Percentiles rank a stretch among this genome's conserved stretches.
Evolutionary conservation across 2,888 invertebrate genomes (phyloP).

Genomic region (Amaurobius ferox): DNA sequence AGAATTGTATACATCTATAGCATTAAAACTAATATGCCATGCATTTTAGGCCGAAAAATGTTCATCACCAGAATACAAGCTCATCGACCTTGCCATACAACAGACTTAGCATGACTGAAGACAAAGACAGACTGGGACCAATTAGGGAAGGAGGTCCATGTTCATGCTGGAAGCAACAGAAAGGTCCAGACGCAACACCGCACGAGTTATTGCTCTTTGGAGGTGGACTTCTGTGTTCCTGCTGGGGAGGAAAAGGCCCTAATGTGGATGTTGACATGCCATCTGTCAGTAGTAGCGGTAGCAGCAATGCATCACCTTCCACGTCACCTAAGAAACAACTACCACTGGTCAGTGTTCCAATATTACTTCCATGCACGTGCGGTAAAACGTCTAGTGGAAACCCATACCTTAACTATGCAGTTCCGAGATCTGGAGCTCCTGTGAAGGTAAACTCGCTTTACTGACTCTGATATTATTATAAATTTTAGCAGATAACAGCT

Average conservation of each 20-base stretch:
- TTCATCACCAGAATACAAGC: constrained; percentile 55
- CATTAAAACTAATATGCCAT: no score
- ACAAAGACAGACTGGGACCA: constrained; percentile 55
- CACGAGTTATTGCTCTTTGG: constrained; percentile 56
- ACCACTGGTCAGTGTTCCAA: constrained; percentile 56
- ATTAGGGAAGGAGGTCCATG: constrained; percentile 54
- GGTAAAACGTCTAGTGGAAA: constrained; percentile 39
- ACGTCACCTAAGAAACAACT: constrained; percentile 67
- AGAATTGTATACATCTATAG: no score
- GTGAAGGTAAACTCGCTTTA: constrained; percentile 39
- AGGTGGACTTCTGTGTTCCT: constrained; percentile 51
- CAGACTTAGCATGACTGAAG: constrained; percentile 55
- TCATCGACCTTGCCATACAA: constrained; percentile 38
- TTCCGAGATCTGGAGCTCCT: constrained; percentile 61
- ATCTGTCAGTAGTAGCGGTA: constrained; percentile 59
- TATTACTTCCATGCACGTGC: constrained; percentile 62
- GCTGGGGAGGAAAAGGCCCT: constrained; percentile 39
- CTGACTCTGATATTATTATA: background rate
- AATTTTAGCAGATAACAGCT: no score
- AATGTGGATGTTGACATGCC: constrained; percentile 60
- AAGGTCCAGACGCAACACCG: constrained; percentile 19
- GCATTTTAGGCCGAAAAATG: constrained; percentile 59
- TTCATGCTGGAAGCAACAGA: constrained; percentile 64
- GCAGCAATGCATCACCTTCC: constrained; percentile 64
- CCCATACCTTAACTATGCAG: constrained; percentile 66